Base-by-base conservation (phyloP, 2,113 vertebrate genomes). In the Coregonus clupeaformis region DNA sequence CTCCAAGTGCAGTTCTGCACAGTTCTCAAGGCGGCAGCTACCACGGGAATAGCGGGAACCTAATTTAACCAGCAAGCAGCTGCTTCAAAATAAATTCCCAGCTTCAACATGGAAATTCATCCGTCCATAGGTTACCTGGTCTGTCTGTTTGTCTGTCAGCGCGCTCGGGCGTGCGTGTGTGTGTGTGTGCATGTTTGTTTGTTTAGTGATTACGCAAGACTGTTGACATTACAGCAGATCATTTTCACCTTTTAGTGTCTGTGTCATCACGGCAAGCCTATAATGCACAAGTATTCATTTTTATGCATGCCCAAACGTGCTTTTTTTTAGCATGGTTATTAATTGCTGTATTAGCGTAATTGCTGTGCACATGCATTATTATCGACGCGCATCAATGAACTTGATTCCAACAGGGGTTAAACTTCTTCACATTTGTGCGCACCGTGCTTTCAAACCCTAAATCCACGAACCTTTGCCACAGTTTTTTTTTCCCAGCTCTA, bases 401-500 rank as follows among this genome's bases (percentile, higher is more conserved):
- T 49, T 65, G 36, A 45, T 24, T 63, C 7, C 7, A 24, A 22
- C 5, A 60, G 6, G 49, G 57, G 57, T 60, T 42, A 52, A 14
- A 13, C 22, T 7, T 65, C n/a, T 22, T 29, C 63, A 65, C 12
- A 29, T 25, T 25, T 14, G 29, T 30, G 49, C 49, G 49, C 49
- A n/a, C 5, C 20, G 27, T 49, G 29, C 32, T 60, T 42, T 68
- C 20, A 20, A 68, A 7, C 67, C 29, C 52, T 75, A 75, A 72
- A 11, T 27, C 55, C 47, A 66, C 62, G 70, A 84, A 88, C 86
- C 80, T 87, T 82, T 63, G 89, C 84, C 89, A 90, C 86, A 79
- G 88, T 88, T 85, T 70, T 85, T 88, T 81, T 76, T 90, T 83
- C 77, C 16, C 42, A 45, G 88, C 88, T 90, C 89, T 89, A 89